These are phyloP conservation scores for Hydroisotoma schaefferi DNA, from an alignment of 2,888 invertebrate species.

Conservation along the genomic window DNA sequence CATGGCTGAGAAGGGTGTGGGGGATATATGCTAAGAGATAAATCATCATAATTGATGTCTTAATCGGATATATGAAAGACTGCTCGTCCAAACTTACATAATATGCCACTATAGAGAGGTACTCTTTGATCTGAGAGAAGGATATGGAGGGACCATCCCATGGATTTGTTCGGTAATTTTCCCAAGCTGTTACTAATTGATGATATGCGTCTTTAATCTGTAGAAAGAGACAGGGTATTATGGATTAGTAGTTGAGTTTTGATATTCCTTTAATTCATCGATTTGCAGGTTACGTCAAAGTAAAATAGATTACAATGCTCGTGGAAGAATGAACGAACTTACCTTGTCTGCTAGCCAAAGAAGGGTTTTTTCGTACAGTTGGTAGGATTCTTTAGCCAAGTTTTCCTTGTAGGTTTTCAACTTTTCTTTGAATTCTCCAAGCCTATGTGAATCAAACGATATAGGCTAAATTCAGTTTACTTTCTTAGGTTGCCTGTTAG, in stretches of 20 bases:
- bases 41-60: too few relatives aligned
- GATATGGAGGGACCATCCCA: constrained; percentile 20
- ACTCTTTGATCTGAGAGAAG: constrained; percentile 14
- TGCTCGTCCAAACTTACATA: too few relatives aligned
- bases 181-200: constrained; percentile 36
- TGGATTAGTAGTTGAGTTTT: too few relatives aligned
- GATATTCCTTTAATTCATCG: background rate
- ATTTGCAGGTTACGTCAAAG: background rate
- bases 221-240: too few relatives aligned
- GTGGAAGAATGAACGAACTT: background rate
- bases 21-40: too few relatives aligned
- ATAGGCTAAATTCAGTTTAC: too few relatives aligned
- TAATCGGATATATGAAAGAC: too few relatives aligned
- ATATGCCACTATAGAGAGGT: constrained; percentile 13
- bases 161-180: constrained; percentile 28
- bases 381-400: constrained; percentile 34
- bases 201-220: constrained; percentile 35
- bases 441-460: background rate
- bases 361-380: constrained; percentile 41
- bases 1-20: too few relatives aligned
- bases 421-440: background rate
- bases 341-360: constrained; percentile 43
- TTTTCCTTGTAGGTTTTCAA: constrained; percentile 25
- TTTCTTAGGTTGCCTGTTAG: too few relatives aligned
- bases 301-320: too few relatives aligned